Percentiles rank a stretch among this genome's conserved stretches.
Conservation (phyloP, 2,888 invertebrate species). For the Boloria selene region DNA sequence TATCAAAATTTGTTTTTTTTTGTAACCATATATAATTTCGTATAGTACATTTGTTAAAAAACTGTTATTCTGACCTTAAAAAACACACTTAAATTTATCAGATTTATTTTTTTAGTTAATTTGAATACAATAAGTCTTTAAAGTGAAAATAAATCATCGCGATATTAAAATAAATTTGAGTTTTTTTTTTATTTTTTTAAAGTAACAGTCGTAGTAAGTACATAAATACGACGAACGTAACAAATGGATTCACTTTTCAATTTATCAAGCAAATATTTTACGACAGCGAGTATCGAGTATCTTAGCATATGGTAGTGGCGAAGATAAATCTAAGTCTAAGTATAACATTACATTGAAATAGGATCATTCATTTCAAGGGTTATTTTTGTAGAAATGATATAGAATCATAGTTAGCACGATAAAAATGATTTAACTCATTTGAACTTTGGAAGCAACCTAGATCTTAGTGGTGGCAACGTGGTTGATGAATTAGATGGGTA, state of each 20-base stretch:
- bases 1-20: too few relatives aligned
- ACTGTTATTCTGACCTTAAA: too few relatives aligned
- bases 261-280: not conserved
- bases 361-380: conserved; percentile 3
- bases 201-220: not conserved
- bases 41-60: too few relatives aligned
- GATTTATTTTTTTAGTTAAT: too few relatives aligned
- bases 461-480: too few relatives aligned
- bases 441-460: too few relatives aligned
- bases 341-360: conserved; percentile 9
- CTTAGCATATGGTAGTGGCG: conserved; percentile 2
- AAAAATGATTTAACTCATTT: too few relatives aligned
- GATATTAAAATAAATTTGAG: too few relatives aligned
- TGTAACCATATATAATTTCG: too few relatives aligned
- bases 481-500: not conserved
- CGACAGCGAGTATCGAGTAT: conserved; percentile 7
- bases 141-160: not conserved
- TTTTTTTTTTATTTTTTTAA: too few relatives aligned
- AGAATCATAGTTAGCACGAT: not conserved
- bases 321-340: conserved; percentile 11
- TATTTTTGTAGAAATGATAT: not conserved
- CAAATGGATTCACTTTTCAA: conserved; percentile 9
- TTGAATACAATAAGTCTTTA: not conserved
- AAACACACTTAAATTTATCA: too few relatives aligned
- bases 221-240: not conserved